Evolutionary conservation across 2,888 invertebrate species (phyloP).

Genomic region (Carterocephalus palaemon): DNA sequence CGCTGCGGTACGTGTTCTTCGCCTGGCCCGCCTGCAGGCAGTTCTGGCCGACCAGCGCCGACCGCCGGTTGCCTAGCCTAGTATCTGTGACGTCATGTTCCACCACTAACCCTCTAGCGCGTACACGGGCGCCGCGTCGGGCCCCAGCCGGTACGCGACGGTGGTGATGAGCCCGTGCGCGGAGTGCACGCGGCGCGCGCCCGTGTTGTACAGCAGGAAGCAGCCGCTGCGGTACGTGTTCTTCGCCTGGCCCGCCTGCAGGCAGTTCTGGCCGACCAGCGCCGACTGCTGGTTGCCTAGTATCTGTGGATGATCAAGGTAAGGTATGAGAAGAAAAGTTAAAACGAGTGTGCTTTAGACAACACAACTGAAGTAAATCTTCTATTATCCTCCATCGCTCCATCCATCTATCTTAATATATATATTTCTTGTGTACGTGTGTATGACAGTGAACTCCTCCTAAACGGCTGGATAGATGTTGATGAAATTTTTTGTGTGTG

Average conservation of each 20-base stretch:
- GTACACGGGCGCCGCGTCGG: conserved; percentile 87
- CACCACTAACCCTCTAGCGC: conserved; percentile 90
- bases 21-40: conserved; percentile 93
- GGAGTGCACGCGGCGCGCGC: conserved; percentile 88
- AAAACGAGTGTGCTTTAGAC: too few species aligned
- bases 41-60: conserved; percentile 94
- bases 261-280: conserved; percentile 93
- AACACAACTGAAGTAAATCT: conserved; percentile 8
- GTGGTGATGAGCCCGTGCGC: conserved; percentile 93
- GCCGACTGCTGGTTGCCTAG: conserved; percentile 98
- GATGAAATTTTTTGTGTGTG: too few species aligned
- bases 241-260: conserved; percentile 93
- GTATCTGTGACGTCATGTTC: conserved; percentile 81
- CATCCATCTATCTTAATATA: too few species aligned
- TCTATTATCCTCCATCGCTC: too few species aligned
- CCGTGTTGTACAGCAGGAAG: conserved; percentile 97
- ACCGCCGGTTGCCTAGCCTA: conserved; percentile 99
- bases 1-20: conserved; percentile 96
- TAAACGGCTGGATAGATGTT: too few species aligned
- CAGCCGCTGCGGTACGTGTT: conserved; percentile 97
- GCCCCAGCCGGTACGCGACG: conserved; percentile 93
- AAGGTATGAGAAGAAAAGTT: neutral
- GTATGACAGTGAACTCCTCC: too few species aligned
- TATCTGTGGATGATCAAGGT: conserved; percentile 76
- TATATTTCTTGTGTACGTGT: too few species aligned